Evolutionary conservation across 53 echinoderm and acorn worm genomes (phyloP), one percentile per base, ranked within the genome.

Genomic region (Actinopyga echinites): DNA sequence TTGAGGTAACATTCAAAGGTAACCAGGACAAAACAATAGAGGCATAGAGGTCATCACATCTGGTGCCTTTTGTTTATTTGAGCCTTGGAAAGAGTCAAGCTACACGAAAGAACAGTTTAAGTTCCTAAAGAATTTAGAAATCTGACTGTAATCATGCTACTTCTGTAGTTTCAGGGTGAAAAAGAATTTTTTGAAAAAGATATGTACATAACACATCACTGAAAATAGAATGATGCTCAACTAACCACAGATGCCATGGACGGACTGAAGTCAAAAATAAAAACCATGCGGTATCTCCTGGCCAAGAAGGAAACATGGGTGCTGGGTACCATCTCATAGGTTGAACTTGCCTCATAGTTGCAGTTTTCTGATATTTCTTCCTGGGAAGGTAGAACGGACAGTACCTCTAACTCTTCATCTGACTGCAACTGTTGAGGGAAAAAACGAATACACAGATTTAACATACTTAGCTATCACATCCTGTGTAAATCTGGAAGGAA

Each of bases 241-340:
- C 95, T 90, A 56, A 95, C 95, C 66, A 97, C 99, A 37, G 94
- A 85, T 20, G 92, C 90, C 99, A 97, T 97, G 30, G 99, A 97
- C 0, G 99, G 99, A 82, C 99, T 97, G 31, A 97, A 86, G 40
- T 97, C 99, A 60, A 99, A 53, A 12, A 99, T 92, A 32, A 92
- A 86, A 15, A 99, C 99, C 28, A 88, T 86, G 9, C 99, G 80
- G 75, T 99, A 99, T 12, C 99, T 90, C 22, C 99, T 88, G 43
- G 99, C 99, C 34, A 99, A 85, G 77, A 99, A 99, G 83, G 90
- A 92, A 68, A 99, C 92, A 80, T 95, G 99, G 83, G 90, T 88
- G 59, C 89, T 95, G 6, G 94, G 99, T 22, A 95, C 80, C 61
- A 99, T 64, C 79, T 91, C 85, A 68, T 85, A 93, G 80, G 13